phyloP scores from a whole-genome alignment of 2,113 vertebrate species.

The Arothron firmamentum region DNA sequence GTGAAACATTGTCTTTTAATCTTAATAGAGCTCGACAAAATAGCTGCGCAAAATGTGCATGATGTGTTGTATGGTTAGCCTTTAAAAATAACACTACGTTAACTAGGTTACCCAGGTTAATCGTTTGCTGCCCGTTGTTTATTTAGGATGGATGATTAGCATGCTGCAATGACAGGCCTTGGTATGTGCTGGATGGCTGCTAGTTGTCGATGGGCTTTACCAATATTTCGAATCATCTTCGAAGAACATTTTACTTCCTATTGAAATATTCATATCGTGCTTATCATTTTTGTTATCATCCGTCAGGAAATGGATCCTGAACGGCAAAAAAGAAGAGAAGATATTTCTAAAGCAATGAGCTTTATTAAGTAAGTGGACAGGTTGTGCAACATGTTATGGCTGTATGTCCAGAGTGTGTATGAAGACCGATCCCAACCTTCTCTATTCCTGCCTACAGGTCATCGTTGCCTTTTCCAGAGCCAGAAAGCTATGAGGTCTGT shows the following conservation, averaged over 20 bases:
- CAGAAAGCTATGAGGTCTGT: conserved; percentile 92
- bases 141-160: conserved; percentile 9
- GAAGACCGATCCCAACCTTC: neutral
- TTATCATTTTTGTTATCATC: conserved; percentile 2
- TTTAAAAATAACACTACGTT: no score
- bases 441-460: conserved; percentile 75
- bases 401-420: neutral
- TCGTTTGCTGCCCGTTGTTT: neutral
- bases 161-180: conserved; percentile 28
- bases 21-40: neutral
- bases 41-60: no score
- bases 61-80: no score
- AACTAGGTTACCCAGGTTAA: neutral
- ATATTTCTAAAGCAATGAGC: conserved; percentile 95
- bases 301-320: conserved; percentile 81
- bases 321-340: conserved; percentile 90
- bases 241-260: neutral
- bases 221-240: no score
- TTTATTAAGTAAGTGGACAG: conserved; percentile 90
- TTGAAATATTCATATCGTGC: neutral
- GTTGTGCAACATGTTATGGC: accelerated
- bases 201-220: neutral
- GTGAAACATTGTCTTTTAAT: neutral
- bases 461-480: conserved; percentile 87
- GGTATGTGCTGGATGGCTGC: neutral